Percentiles rank a stretch among this genome's conserved stretches.
Conservation (phyloP, 1,140 invertebrate genomes). For the Nasonia giraulti region DNA sequence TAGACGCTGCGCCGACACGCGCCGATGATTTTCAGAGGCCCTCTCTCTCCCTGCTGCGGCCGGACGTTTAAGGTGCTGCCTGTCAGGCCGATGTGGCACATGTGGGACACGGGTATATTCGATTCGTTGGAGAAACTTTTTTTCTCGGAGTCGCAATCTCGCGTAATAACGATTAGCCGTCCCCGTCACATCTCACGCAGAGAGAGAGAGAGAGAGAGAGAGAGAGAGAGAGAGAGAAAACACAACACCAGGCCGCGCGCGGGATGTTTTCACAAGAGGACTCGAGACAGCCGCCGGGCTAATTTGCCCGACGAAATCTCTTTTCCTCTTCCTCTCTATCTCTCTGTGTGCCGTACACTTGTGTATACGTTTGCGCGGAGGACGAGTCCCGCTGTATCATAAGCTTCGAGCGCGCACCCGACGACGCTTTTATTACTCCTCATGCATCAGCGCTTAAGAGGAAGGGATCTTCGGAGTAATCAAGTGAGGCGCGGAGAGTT, state of each 20-base stretch:
- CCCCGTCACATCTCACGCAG: neutral
- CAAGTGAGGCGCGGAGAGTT: neutral
- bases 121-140: neutral
- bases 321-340: neutral
- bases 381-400: too few relatives aligned
- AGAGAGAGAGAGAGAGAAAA: neutral
- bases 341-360: neutral
- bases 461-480: neutral
- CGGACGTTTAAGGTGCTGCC: conserved; percentile 2
- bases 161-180: neutral
- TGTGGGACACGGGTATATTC: neutral
- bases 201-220: neutral
- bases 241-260: neutral
- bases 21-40: conserved; percentile 44
- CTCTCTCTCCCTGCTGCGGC: neutral
- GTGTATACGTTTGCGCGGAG: neutral
- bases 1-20: conserved; percentile 39
- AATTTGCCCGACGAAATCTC: conserved; percentile 34
- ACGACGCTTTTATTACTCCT: conserved; percentile 6
- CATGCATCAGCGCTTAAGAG: neutral
- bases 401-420: neutral
- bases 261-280: conserved; percentile 18
- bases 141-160: neutral
- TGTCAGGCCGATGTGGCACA: neutral
- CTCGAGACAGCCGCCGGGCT: neutral